phyloP scores from a whole-genome alignment of 2,113 vertebrate species.

The Pao palembangensis region DNA sequence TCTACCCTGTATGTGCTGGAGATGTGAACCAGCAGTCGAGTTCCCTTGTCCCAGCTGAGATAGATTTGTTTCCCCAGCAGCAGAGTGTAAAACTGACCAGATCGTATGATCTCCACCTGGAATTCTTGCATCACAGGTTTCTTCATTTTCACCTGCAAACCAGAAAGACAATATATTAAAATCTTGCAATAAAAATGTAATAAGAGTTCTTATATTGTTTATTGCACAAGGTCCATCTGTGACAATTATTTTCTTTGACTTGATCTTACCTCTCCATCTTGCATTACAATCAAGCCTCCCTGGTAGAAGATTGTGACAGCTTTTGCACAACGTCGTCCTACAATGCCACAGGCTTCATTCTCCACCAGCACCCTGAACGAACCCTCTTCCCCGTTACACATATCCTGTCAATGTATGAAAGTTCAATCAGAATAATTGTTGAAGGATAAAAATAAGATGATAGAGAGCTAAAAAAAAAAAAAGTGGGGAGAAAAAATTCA shows the following conservation, averaged over 20 bases:
- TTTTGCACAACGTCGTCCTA: constrained; percentile 85
- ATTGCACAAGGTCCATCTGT: background rate
- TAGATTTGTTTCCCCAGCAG: constrained; percentile 82
- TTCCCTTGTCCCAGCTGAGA: constrained; percentile 86
- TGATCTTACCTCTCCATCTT: constrained; percentile 77
- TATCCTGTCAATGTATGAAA: constrained; percentile 74
- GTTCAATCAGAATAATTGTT: background rate
- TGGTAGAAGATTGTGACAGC: constrained; percentile 79
- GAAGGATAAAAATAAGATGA: no score
- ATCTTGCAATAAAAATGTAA: no score
- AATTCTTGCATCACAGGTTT: constrained; percentile 73
- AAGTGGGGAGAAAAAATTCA: no score
- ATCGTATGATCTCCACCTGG: constrained; percentile 82
- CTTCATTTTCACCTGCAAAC: constrained; percentile 82
- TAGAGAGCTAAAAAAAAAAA: no score
- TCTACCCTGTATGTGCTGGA: constrained; percentile 82
- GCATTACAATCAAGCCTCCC: constrained; percentile 83
- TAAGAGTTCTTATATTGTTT: background rate
- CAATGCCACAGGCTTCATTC: constrained; percentile 85
- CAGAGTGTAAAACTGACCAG: constrained; percentile 84
- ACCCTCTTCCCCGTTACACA: constrained; percentile 79
- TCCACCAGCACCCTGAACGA: constrained; percentile 87
- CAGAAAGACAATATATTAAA: background rate
- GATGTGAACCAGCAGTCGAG: constrained; percentile 81
- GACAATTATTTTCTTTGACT: background rate